Conservation (phyloP, 92 coral and sea anemone genomes). For the Phymanthus crucifer region DNA sequence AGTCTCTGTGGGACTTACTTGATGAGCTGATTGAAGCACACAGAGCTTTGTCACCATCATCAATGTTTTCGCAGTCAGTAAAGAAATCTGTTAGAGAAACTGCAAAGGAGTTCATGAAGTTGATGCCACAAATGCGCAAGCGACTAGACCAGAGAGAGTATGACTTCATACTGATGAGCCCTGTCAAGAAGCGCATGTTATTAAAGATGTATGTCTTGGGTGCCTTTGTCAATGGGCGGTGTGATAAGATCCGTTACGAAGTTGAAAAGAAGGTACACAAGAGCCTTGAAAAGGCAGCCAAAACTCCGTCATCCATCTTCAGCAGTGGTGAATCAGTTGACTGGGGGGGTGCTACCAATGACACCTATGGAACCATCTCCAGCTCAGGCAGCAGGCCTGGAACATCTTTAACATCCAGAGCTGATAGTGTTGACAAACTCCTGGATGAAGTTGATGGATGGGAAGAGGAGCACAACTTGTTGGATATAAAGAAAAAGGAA, state of each 20-base stretch:
- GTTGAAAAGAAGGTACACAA: slow-evolving; percentile 84
- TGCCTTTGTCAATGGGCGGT: slow-evolving; percentile 91
- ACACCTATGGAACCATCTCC: slow-evolving; percentile 69
- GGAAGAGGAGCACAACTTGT: slow-evolving; percentile 54
- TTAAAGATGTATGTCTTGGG: slow-evolving; percentile 96
- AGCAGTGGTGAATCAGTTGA: slow-evolving; percentile 56
- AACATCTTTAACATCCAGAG: slow-evolving; percentile 51
- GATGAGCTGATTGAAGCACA: slow-evolving; percentile 99
- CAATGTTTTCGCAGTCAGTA: slow-evolving; percentile 83
- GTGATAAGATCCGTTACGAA: slow-evolving; percentile 80
- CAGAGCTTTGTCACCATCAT: slow-evolving; percentile 72
- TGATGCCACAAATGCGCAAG: slow-evolving; percentile 97
- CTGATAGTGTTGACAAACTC: slow-evolving; percentile 79
- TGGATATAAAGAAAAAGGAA: slow-evolving; percentile 6
- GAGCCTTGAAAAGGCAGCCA: slow-evolving; percentile 73
- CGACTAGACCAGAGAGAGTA: slow-evolving; percentile 94
- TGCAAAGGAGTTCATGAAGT: slow-evolving; percentile 90
- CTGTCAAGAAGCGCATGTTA: slow-evolving; percentile 92
- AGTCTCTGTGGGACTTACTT: slow-evolving; percentile 96
- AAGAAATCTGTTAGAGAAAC: slow-evolving; percentile 92
- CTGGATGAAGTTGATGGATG: slow-evolving; percentile 69
- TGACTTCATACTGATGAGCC: slow-evolving; percentile 93
- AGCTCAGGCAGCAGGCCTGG: slow-evolving; percentile 77
- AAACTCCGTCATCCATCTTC: slow-evolving; percentile 51
- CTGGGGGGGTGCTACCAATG: slow-evolving; percentile 69